These are phyloP conservation scores for Pseudorectes ferrugineus DNA, from an alignment of 2,113 vertebrate species.

Conservation along the genomic window DNA sequence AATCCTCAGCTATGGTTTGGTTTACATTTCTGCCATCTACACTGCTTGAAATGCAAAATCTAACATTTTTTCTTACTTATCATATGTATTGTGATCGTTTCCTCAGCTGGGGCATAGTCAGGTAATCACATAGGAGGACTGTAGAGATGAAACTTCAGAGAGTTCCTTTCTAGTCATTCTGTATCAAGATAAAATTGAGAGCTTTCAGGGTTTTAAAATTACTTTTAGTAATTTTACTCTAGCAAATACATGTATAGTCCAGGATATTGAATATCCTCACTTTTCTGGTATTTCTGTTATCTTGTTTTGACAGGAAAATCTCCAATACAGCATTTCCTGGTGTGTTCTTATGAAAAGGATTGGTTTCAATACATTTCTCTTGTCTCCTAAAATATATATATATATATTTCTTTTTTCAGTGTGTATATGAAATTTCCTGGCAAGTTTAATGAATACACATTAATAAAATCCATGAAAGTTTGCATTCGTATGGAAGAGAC, in stretches of 20 bases:
- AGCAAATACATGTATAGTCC: neutral
- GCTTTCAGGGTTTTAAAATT: neutral
- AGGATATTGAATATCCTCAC: neutral
- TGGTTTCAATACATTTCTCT: neutral
- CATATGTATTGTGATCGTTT: neutral
- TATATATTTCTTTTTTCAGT: too few species aligned
- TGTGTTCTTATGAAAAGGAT: neutral
- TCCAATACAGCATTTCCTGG: neutral
- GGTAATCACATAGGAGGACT: neutral
- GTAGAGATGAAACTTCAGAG: neutral
- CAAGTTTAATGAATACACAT: neutral
- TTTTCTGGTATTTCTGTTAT: neutral
- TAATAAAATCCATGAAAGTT: neutral
- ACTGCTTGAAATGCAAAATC: neutral
- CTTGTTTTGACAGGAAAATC: neutral
- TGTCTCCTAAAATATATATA: neutral
- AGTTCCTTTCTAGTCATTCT: neutral
- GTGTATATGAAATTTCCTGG: neutral
- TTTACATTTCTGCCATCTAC: neutral
- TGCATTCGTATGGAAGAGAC: neutral
- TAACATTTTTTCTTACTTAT: neutral
- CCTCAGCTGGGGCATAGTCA: neutral
- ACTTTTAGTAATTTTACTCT: neutral
- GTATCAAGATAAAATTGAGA: neutral
- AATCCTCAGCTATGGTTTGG: neutral